These are phyloP conservation scores for Barbus barbus DNA, from an alignment of 2,113 vertebrate species.

Conservation along the genomic window DNA sequence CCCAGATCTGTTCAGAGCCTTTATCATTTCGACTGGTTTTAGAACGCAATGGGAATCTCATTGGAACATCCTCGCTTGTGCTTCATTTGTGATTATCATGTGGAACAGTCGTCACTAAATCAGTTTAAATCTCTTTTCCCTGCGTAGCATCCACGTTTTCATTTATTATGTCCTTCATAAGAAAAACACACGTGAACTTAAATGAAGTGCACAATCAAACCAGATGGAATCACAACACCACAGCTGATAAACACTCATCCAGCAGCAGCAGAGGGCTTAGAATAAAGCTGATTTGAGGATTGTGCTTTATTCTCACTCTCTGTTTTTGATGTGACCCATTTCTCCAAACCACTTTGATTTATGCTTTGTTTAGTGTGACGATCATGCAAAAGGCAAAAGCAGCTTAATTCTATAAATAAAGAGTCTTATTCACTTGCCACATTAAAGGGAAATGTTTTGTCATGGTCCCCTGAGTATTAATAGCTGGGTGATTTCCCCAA, in stretches of 20 bases:
- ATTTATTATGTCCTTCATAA: background rate
- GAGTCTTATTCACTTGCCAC: background rate
- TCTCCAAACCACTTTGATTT: no score
- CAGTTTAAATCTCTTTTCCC: background rate
- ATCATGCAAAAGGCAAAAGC: no score
- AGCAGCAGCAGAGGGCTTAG: background rate
- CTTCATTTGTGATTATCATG: background rate
- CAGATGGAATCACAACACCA: background rate
- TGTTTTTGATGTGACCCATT: no score
- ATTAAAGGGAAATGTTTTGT: background rate
- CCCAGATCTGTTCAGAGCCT: no score
- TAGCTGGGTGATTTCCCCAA: background rate
- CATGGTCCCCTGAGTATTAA: background rate
- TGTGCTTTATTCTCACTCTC: no score
- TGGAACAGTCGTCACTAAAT: background rate
- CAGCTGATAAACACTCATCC: background rate
- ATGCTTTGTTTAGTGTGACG: no score
- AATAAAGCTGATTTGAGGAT: constrained; percentile 29
- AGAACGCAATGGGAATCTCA: no score
- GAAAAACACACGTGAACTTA: background rate
- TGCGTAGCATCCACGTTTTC: background rate
- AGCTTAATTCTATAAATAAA: background rate
- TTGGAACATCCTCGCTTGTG: background rate
- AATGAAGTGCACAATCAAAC: background rate
- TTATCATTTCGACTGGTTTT: no score